phyloP scores from a whole-genome alignment of 2,797 vertebrate species.

The Argya squamiceps region DNA sequence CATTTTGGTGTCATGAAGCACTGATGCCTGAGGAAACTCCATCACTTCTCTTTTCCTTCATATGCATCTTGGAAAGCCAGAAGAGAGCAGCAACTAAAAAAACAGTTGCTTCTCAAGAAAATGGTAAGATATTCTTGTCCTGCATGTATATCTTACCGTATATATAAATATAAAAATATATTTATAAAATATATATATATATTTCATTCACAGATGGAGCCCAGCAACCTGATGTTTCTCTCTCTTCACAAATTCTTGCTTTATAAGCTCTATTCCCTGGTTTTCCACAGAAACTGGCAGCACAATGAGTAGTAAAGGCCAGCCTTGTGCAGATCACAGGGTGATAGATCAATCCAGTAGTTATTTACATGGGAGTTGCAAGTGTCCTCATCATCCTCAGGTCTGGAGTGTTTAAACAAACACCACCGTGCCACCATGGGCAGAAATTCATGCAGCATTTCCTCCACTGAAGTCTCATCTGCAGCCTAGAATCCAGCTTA shows the following conservation, averaged over 20 bases:
- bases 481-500: background rate
- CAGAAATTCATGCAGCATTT: background rate
- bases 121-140: background rate
- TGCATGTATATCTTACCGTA: background rate
- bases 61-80: background rate
- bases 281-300: background rate
- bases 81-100: background rate
- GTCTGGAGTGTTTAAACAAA: background rate
- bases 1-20: background rate
- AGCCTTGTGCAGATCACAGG: background rate
- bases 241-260: background rate
- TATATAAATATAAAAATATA: too few relatives aligned
- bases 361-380: background rate
- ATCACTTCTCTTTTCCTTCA: background rate
- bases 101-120: background rate
- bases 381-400: background rate
- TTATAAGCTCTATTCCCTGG: background rate
- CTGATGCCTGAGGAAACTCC: background rate
- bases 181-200: background rate
- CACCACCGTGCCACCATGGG: background rate
- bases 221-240: background rate
- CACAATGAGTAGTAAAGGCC: background rate
- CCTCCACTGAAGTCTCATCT: background rate
- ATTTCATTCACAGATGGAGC: background rate
- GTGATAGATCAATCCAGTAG: rapidly evolving